Percentiles rank a stretch among this genome's conserved stretches.
These are phyloP conservation scores for Pseudolaguvia tuberculata DNA, from an alignment of 2,113 vertebrate species.

Conservation along the genomic window DNA sequence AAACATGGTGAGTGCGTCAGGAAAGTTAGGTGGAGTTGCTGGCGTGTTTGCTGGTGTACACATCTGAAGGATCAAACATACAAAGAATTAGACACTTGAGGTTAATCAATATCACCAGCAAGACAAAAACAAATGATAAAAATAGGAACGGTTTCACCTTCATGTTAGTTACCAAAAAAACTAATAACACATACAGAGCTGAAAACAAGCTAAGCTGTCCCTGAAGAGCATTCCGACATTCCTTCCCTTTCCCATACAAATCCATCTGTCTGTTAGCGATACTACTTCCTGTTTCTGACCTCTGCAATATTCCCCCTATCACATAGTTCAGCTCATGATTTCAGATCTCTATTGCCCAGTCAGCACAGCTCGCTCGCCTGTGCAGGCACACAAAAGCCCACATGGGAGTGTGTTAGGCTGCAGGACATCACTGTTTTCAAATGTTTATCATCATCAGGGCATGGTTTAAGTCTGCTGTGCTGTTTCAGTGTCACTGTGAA, in stretches of 20 bases:
- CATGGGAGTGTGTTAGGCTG: not conserved
- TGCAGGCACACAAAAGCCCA: constrained; percentile 33
- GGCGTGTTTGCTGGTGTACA: constrained; percentile 97
- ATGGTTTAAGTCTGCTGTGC: not conserved
- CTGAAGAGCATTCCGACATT: constrained; percentile 43
- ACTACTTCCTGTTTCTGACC: constrained; percentile 48
- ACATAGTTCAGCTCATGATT: constrained; percentile 11
- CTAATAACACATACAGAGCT: not conserved
- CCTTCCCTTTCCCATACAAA: constrained; percentile 37
- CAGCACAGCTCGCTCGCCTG: constrained; percentile 18
- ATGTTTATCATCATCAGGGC: not conserved
- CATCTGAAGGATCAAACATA: constrained; percentile 73
- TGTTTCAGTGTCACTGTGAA: not conserved
- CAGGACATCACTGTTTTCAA: not conserved
- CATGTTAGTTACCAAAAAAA: not conserved
- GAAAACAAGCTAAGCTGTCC: constrained; percentile 10
- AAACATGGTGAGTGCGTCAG: constrained; percentile 93
- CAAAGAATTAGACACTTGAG: constrained; percentile 22
- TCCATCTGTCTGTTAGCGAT: constrained; percentile 41
- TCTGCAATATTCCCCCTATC: not conserved
- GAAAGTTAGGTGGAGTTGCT: constrained; percentile 95
- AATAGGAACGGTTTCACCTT: not conserved
- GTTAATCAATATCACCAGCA: not conserved
- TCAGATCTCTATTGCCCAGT: constrained; percentile 37
- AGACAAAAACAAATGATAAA: not conserved